Conservation (phyloP, 2,113 vertebrate genomes). For the Oncorhynchus mykiss region DNA sequence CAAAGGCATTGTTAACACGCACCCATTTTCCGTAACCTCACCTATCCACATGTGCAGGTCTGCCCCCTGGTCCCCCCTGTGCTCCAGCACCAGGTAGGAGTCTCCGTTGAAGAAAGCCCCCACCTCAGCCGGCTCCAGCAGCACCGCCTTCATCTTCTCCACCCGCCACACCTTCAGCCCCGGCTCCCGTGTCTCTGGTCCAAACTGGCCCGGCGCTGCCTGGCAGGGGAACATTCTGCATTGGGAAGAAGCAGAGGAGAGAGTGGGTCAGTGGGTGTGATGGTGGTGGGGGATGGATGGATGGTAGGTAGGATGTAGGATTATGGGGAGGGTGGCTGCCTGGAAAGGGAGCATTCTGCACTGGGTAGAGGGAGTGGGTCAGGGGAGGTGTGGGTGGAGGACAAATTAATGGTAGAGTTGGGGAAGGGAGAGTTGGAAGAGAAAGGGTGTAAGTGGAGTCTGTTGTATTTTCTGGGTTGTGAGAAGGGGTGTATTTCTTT, state of each 20-base stretch:
- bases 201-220: conserved; percentile 71
- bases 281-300: not conserved
- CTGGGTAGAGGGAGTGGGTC: not conserved
- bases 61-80: conserved; percentile 67
- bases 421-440: no score
- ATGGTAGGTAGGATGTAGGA: not conserved
- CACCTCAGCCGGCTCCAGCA: conserved; percentile 58
- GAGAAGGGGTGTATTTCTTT: not conserved
- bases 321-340: not conserved
- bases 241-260: not conserved
- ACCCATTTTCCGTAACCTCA: conserved; percentile 51
- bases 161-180: conserved; percentile 83
- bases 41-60: conserved; percentile 92
- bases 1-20: no score
- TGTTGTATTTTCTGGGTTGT: not conserved
- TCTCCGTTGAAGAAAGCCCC: conserved; percentile 87
- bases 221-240: conserved; percentile 71
- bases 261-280: not conserved
- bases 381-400: not conserved
- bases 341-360: not conserved
- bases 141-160: conserved; percentile 85
- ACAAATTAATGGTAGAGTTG: not conserved
- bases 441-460: not conserved
- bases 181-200: conserved; percentile 51
- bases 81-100: conserved; percentile 84